Percentiles rank a stretch among this genome's conserved stretches.
These are phyloP conservation scores for Nesometra sesokonis DNA, from an alignment of 35 echinoderm and acorn worm genomes.

Conservation along the genomic window DNA sequence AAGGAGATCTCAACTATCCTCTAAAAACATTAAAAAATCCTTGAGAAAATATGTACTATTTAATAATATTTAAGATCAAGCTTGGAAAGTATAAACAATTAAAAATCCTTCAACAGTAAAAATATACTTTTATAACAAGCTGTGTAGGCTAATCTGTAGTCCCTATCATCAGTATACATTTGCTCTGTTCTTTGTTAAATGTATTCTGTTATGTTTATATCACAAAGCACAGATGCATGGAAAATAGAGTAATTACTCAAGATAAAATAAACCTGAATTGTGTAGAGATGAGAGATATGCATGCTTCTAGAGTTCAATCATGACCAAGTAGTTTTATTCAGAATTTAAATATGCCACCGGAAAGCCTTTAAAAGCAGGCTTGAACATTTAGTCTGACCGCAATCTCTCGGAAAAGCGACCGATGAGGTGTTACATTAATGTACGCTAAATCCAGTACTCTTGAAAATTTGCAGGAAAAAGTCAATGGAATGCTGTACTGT, in stretches of 20 bases:
- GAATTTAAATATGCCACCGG: neutral
- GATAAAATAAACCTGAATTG: neutral
- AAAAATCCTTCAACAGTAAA: neutral
- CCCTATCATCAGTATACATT: neutral
- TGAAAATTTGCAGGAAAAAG: neutral
- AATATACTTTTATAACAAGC: neutral
- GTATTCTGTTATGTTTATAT: neutral
- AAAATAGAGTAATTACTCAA: neutral
- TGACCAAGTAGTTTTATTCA: neutral
- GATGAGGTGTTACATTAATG: neutral
- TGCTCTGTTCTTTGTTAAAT: neutral
- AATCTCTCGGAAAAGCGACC: neutral
- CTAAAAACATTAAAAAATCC: no score
- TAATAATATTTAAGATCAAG: no score
- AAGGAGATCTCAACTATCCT: no score
- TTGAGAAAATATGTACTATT: no score
- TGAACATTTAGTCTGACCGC: neutral
- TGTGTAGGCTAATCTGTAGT: neutral
- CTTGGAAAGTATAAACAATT: no score
- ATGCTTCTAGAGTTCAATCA: neutral
- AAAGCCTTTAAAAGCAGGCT: neutral
- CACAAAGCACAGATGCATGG: neutral
- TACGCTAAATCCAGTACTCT: neutral
- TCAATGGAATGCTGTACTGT: neutral
- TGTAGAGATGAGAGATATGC: neutral